These are phyloP conservation scores for Etheostoma nigrum DNA, from an alignment of 2,797 vertebrate genomes.

Conservation along the genomic window DNA sequence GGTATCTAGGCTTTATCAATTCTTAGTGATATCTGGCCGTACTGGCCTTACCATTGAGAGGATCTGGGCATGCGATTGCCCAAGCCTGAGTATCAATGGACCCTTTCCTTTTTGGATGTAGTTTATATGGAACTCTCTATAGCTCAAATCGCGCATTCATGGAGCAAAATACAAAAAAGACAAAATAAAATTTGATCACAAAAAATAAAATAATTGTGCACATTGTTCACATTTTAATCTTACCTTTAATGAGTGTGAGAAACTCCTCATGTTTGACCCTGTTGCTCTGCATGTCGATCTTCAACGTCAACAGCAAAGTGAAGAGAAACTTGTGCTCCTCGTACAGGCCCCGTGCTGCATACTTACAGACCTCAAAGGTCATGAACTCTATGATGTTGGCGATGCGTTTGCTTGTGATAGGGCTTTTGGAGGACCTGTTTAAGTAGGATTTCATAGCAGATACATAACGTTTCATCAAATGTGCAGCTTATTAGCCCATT, in stretches of 20 bases:
- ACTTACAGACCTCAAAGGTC: constrained; percentile 94
- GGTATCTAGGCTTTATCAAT: too few relatives aligned
- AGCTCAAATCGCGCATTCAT: too few relatives aligned
- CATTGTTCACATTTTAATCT: background rate
- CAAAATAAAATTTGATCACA: too few relatives aligned
- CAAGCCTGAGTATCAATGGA: too few relatives aligned
- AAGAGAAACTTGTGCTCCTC: constrained; percentile 98
- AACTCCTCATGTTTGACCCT: constrained; percentile 93
- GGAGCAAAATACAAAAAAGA: too few relatives aligned
- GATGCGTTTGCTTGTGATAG: constrained; percentile 93
- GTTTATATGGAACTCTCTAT: too few relatives aligned
- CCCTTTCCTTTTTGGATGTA: too few relatives aligned
- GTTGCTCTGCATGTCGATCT: constrained; percentile 95
- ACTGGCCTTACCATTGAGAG: too few relatives aligned
- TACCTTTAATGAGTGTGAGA: constrained; percentile 96
- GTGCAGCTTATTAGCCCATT: background rate
- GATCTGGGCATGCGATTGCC: too few relatives aligned
- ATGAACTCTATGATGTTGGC: constrained; percentile 93
- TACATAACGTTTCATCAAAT: background rate
- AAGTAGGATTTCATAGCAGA: constrained; percentile 1
- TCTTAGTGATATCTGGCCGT: too few relatives aligned
- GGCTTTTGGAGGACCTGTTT: constrained; percentile 90
- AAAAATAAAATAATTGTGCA: background rate
- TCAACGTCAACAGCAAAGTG: constrained; percentile 92
- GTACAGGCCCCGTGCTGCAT: constrained; percentile 91